phyloP scores from a whole-genome alignment of 2,797 vertebrate species.

The Spinus olivaceus region DNA sequence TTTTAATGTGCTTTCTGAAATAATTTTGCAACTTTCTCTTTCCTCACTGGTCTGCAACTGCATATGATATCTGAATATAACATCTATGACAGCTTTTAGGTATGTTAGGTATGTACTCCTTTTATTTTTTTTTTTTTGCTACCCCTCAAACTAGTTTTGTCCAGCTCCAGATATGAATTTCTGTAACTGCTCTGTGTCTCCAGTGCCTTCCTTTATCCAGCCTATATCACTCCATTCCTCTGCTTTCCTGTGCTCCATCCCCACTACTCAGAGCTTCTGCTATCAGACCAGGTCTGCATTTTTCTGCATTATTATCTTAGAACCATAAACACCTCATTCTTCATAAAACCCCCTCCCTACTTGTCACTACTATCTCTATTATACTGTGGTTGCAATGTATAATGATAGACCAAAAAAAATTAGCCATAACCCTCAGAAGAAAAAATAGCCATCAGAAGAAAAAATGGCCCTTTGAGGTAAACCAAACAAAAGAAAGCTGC shows the following conservation, averaged over 20 bases:
- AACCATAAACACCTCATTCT: not conserved
- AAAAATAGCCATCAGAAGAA: not conserved
- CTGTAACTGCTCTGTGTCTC: not conserved
- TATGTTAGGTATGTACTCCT: not conserved
- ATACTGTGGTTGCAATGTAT: not conserved
- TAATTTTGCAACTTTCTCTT: not conserved
- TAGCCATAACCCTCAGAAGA: not conserved
- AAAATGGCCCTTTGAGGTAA: not conserved
- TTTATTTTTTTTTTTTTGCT: not conserved
- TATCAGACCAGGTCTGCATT: not conserved
- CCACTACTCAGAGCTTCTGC: not conserved
- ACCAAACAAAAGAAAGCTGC: not conserved
- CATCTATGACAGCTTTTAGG: not conserved
- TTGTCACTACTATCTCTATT: not conserved
- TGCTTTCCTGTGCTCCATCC: not conserved
- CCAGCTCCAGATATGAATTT: not conserved
- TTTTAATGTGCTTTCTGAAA: not conserved
- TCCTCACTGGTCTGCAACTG: not conserved
- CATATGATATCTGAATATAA: not conserved
- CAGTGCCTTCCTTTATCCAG: not conserved
- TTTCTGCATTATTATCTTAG: not conserved
- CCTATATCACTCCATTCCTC: not conserved
- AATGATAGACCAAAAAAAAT: not conserved
- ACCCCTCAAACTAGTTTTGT: not conserved
- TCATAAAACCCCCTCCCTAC: not conserved